A percentile compares a stretch with the other conserved stretches of the same genome.
phyloP scores from a whole-genome alignment of 2,888 invertebrate genomes.

The Cantharis lateralis region DNA sequence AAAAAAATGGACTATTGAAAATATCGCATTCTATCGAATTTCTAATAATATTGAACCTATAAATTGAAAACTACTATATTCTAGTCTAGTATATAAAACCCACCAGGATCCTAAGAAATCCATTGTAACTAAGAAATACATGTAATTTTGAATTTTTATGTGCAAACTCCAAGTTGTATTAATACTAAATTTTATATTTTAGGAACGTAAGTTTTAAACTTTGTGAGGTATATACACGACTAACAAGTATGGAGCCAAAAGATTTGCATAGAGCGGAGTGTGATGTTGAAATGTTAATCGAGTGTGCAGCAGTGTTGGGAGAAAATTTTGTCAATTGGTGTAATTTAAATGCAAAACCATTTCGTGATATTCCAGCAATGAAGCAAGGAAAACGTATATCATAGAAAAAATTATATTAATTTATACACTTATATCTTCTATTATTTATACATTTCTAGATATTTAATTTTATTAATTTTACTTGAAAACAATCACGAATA shows the following conservation, averaged over 20 bases:
- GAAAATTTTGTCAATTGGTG: slow-evolving; percentile 64
- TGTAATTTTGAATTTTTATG: too few relatives aligned
- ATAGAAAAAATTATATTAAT: background rate
- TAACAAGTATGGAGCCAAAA: slow-evolving; percentile 56
- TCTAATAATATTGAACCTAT: too few relatives aligned
- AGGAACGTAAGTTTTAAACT: slow-evolving; percentile 58
- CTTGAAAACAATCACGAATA: too few relatives aligned
- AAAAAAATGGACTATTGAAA: too few relatives aligned
- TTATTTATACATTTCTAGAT: background rate
- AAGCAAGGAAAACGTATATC: background rate
- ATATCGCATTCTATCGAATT: too few relatives aligned
- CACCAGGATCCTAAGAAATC: background rate
- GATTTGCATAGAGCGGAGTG: slow-evolving; percentile 69
- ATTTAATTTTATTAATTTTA: background rate
- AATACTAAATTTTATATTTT: background rate
- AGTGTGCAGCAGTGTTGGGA: slow-evolving; percentile 63
- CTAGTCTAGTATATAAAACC: background rate
- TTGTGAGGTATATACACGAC: slow-evolving; percentile 59
- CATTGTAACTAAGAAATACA: background rate
- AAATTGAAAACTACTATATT: background rate
- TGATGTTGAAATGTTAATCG: slow-evolving; percentile 68
- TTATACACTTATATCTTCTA: background rate
- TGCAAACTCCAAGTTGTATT: background rate
- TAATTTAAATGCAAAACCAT: slow-evolving; percentile 51
- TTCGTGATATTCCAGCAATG: slow-evolving; percentile 47